Evolutionary conservation across 92 coral and sea anemone genomes (phyloP), one percentile per base, ranked within the genome.

Genomic region (Phenganax subtilis): DNA sequence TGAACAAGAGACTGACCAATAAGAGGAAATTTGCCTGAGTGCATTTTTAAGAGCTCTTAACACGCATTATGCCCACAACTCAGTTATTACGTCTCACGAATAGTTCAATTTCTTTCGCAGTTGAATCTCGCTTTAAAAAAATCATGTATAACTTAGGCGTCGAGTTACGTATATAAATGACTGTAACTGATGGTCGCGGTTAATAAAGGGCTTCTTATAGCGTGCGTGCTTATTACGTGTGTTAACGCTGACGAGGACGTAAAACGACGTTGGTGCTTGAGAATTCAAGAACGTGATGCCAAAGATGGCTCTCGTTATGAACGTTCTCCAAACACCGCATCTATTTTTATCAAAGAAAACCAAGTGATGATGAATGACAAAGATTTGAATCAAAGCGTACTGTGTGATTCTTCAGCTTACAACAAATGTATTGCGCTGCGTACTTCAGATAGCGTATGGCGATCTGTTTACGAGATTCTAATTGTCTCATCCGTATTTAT

Each of bases 1-100:
- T 20, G 52, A 66, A 77, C 15, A 51, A 17, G 55, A 12, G 59
- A 79, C 12, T 15, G 82, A 16, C 83, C 62, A 63, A 65, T 63
- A 25, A 65, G 62, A 72, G 83, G 83, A 79, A 63, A 68, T 65
- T 63, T 79, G 83, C 57, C 74, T 63, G 74, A 79, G 83, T 79
- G 83, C 73, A 64, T 64, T 30, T 11, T 57, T 11, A 76, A 76
- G 70, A 28, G 51, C 75, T 63, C 63, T 25, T 6, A 25, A 10
- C 5, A 59, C 7, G 65, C 83, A 73, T 79, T 73, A 79, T 47
- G 20, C 30, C 11, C 6, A 17, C 54, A 47, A 61, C 15, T 47
- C 47, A 61, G 51, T 61, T 57, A 56, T 60, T 51, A 10, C 51
- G 65, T 62, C 53, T 77, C 71, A 6, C 7, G 70, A 20, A 7